Base-by-base conservation (phyloP, 2,888 invertebrate genomes). In the Venusia cambrica region DNA sequence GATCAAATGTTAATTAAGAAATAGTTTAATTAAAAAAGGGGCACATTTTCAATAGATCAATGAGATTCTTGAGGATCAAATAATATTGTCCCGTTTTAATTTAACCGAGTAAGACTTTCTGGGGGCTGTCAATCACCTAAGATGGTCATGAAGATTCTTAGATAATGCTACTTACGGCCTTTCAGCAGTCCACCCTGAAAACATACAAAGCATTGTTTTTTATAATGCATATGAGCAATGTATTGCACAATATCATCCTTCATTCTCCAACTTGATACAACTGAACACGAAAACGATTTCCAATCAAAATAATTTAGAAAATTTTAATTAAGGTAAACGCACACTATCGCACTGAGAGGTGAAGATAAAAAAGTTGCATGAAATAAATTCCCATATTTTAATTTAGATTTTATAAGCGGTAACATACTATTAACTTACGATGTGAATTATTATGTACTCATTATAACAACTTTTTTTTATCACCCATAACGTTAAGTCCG, bases 211-310 rank as follows among this genome's bases (percentile, higher is more conserved):
- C 12, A 30, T 27, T 22, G 5, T 9, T 29, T 6, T 9, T 1
- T n/a, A 13, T 29, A 15, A 25, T n/a, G 8, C 4, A n/a, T n/a
- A 17, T 17, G 5, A 26, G 3, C 5, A 17, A 17, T 11, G 5
- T 2, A 5, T 18, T 10, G 5, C 38, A 27, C 22, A 38, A 54
- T 66, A 74, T 53, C 72, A 64, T 72, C 63, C 77, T 78, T 72
- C 78, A 81, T 74, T 77, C 62, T 78, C 73, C 71, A 67, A 62
- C 63, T 60, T 48, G 45, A 58, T 50, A 73, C 73, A 77, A 76
- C 70, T 78, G 80, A 81, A 83, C 80, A 78, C 73, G 60, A 48
- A 42, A 15, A 27, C 27, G 9, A n/a, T 3, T 15, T 5, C 3
- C 20, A 31, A 6, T 9, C n/a, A 3, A 14, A 38, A 7, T 8